phyloP scores from a whole-genome alignment of 2,113 vertebrate genomes.

The Gasterosteus aculeatus region DNA sequence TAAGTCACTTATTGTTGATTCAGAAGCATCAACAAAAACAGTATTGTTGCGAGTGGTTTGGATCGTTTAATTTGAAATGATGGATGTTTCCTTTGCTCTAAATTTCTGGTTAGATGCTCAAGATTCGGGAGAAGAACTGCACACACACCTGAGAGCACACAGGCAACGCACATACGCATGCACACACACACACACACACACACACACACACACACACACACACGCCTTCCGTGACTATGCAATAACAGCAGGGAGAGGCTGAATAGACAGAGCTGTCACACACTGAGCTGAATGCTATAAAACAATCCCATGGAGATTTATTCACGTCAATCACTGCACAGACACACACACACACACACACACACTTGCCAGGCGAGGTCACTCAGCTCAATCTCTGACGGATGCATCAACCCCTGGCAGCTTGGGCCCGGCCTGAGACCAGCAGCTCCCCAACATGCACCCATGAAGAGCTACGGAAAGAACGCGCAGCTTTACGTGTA shows the following conservation, averaged over 20 bases:
- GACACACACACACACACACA: conserved; percentile 8
- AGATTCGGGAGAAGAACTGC: neutral
- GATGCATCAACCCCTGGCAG: conserved; percentile 37
- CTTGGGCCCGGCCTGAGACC: conserved; percentile 16
- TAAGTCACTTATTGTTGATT: no score
- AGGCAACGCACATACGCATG: neutral
- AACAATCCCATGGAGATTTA: conserved; percentile 37
- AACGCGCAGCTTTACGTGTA: neutral
- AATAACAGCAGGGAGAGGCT: conserved; percentile 26
- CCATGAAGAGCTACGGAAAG: no score
- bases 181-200: neutral
- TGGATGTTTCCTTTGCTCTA: no score
- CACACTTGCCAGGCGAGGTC: conserved; percentile 35
- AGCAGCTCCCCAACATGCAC: conserved; percentile 29
- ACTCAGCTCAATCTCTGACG: conserved; percentile 46
- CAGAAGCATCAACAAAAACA: no score
- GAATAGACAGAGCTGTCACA: conserved; percentile 43
- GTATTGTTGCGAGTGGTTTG: no score
- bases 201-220: neutral
- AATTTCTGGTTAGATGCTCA: neutral
- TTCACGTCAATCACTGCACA: conserved; percentile 35
- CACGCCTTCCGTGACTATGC: conserved; percentile 41
- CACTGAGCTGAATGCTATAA: conserved; percentile 35
- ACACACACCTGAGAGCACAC: conserved; percentile 2
- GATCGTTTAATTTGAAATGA: no score